Conservation (phyloP, 1,140 invertebrate species). For the Drosophila varians region DNA sequence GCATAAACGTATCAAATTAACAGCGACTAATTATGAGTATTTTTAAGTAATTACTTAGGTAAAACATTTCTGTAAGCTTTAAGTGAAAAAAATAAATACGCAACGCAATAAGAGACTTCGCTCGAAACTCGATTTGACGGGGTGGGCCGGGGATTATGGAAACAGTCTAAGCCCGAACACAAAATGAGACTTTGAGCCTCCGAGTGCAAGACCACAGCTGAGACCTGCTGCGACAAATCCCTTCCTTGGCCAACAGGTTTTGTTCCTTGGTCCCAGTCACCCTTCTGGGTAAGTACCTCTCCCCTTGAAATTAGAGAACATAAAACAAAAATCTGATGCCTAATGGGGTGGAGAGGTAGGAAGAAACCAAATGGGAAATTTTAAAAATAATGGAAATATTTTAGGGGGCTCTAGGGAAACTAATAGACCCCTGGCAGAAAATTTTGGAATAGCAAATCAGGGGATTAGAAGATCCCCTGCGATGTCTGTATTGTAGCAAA, state of each 20-base stretch:
- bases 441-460: too few relatives aligned
- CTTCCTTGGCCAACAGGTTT: slow-evolving; percentile 19
- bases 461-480: too few relatives aligned
- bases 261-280: not conserved
- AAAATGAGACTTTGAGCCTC: slow-evolving; percentile 71
- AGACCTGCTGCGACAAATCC: slow-evolving; percentile 24
- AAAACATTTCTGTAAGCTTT: slow-evolving; percentile 42
- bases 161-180: slow-evolving; percentile 32
- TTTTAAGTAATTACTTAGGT: slow-evolving; percentile 26
- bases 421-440: too few relatives aligned
- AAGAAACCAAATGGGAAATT: not conserved
- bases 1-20: not conserved
- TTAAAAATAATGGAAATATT: not conserved
- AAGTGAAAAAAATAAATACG: slow-evolving; percentile 38
- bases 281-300: not conserved
- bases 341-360: slow-evolving; percentile 3
- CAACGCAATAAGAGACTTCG: slow-evolving; percentile 21
- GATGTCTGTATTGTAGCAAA: too few relatives aligned
- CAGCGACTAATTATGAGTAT: slow-evolving; percentile 26
- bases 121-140: slow-evolving; percentile 28
- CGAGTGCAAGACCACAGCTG: slow-evolving; percentile 56
- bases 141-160: slow-evolving; percentile 1
- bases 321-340: slow-evolving; percentile 68
- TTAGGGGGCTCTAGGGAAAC: not conserved
- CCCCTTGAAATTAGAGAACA: slow-evolving; percentile 64